A percentile compares a stretch with the other conserved stretches of the same genome.
phyloP scores from a whole-genome alignment of 2,797 vertebrate species.

The Crenichthys baileyi region DNA sequence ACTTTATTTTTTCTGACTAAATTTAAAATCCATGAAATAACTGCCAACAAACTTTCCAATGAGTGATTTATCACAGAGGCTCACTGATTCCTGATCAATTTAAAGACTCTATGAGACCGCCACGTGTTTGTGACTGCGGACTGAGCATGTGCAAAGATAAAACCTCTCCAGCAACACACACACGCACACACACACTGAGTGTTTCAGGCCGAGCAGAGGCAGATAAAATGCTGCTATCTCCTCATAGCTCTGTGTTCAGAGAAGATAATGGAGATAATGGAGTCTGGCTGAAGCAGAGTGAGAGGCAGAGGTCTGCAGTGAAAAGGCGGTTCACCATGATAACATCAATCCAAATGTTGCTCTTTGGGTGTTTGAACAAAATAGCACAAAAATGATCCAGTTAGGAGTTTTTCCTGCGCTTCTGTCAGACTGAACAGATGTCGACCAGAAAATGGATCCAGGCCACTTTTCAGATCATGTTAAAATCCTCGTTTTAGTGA shows the following conservation, averaged over 20 bases:
- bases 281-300: slow-evolving; percentile 33
- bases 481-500: neutral
- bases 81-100: neutral
- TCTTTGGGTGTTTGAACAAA: slow-evolving; percentile 3
- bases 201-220: slow-evolving; percentile 22
- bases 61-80: too few species aligned
- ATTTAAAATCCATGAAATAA: too few species aligned
- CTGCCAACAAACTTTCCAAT: too few species aligned
- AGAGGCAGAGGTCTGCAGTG: neutral
- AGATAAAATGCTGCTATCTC: slow-evolving; percentile 20
- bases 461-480: neutral
- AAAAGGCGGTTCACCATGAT: neutral
- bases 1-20: too few species aligned
- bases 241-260: slow-evolving; percentile 22
- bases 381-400: slow-evolving; percentile 5
- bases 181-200: slow-evolving; percentile 1
- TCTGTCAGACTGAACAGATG: neutral
- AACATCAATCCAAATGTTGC: slow-evolving; percentile 12
- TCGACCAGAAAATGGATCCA: neutral
- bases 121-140: neutral
- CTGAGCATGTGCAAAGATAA: neutral
- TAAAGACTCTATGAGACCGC: neutral
- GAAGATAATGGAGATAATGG: slow-evolving; percentile 57
- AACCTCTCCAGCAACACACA: neutral
- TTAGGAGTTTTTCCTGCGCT: slow-evolving; percentile 1